Base-by-base conservation (phyloP, 1,140 invertebrate genomes). In the Atta colombica region DNA sequence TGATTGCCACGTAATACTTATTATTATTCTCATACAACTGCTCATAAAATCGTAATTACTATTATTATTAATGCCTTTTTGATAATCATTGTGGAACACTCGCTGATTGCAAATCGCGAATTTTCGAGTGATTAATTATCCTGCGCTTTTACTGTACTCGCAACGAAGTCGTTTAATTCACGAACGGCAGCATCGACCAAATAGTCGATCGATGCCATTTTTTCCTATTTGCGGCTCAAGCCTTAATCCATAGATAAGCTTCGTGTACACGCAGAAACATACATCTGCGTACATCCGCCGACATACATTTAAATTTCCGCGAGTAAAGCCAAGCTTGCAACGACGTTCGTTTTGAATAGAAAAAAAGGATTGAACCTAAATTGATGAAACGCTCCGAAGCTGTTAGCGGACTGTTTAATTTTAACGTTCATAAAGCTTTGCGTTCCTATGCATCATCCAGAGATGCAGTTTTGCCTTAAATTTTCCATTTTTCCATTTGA, bases 191-290 rank as follows among this genome's bases (percentile, higher is more conserved):
- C 39, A n/a, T n/a, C 49, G 55, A 65, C n/a, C 66, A 68, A n/a
- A 84, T 21, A 45, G 31, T 71, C 85, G 85, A 71, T 82, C 85
- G 78, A 87, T 72, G 71, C 18, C 28, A 68, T 63, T 75, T 84
- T 75, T 84, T 61, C 53, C 55, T 7, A 75, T 87, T 68, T 7
- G 14, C 12, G 61, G 80, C 80, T 87, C 55, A 87, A 75, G 35
- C 63, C 25, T 75, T 87, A 87, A 87, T 87, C 80, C 66, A 14
- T n/a, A 61, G 86, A 82, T 87, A 87, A 87, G 77, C 85, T 84
- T 55, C 58, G 85, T 49, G 85, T 71, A 84, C 51, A 75, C 51
- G 65, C 39, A 61, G 49, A 69, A 31, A 81, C 65, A 77, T 18
- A 66, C 61, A 86, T 80, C 60, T 61, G 31, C 75, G 25, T 71